phyloP scores from a whole-genome alignment of 2,888 invertebrate species.

The Xylota sylvarum region DNA sequence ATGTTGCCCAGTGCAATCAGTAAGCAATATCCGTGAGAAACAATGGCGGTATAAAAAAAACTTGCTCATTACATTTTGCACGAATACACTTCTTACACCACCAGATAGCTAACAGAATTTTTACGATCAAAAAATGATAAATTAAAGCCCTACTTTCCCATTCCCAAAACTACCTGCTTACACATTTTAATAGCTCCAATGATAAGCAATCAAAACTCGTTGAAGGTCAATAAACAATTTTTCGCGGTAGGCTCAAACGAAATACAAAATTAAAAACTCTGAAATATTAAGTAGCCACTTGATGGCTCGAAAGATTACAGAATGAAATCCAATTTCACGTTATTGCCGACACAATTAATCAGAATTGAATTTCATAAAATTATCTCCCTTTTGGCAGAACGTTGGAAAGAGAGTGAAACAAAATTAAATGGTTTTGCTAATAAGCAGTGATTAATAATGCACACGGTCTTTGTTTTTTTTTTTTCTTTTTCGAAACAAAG shows the following conservation, averaged over 20 bases:
- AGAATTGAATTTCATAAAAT: slow-evolving; percentile 52
- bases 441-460: slow-evolving; percentile 71
- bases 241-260: slow-evolving; percentile 9
- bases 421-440: slow-evolving; percentile 69
- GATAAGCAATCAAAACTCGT: slow-evolving; percentile 12
- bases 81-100: too few relatives aligned
- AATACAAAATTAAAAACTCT: slow-evolving; percentile 2
- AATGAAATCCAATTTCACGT: slow-evolving; percentile 27
- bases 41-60: too few relatives aligned
- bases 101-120: too few relatives aligned
- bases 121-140: background rate
- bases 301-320: slow-evolving; percentile 39
- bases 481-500: too few relatives aligned
- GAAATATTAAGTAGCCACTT: slow-evolving; percentile 43
- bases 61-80: too few relatives aligned
- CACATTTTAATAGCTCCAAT: background rate
- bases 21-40: too few relatives aligned
- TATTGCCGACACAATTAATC: slow-evolving; percentile 59
- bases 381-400: slow-evolving; percentile 32
- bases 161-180: background rate
- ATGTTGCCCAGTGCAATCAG: too few relatives aligned
- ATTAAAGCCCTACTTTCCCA: background rate
- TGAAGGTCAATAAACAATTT: slow-evolving; percentile 33
- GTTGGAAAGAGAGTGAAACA: slow-evolving; percentile 27
- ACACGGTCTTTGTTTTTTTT: slow-evolving; percentile 48